Evolutionary conservation across 2,888 invertebrate species (phyloP).

Genomic region (Drosophila pseudotakahashii): DNA sequence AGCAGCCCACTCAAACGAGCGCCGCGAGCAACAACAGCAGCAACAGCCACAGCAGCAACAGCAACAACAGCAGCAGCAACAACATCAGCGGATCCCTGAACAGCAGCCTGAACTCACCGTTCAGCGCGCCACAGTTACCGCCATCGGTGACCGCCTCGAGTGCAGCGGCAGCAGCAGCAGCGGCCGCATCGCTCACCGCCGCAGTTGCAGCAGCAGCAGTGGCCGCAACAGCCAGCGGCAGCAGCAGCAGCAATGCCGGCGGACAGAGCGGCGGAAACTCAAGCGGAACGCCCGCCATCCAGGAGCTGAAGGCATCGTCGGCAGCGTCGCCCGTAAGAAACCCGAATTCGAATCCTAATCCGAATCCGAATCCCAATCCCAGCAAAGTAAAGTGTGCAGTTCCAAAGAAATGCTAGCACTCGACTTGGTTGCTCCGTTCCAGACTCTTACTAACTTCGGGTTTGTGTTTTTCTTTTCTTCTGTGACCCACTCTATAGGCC

Average conservation of each 20-base stretch:
- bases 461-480: not conserved
- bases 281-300: conserved; percentile 82
- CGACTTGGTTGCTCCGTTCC: conserved; percentile 16
- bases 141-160: conserved; percentile 50
- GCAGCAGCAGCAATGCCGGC: conserved; percentile 26
- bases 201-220: conserved; percentile 64
- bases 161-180: conserved; percentile 67
- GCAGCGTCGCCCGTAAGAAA: conserved; percentile 84
- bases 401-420: conserved; percentile 36
- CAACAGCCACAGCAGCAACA: conserved; percentile 42
- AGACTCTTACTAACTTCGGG: not conserved
- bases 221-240: conserved; percentile 36
- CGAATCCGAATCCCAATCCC: conserved; percentile 63
- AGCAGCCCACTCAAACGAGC: conserved; percentile 60
- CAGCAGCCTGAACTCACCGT: conserved; percentile 62
- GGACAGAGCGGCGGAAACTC: conserved; percentile 38
- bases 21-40: conserved; percentile 14
- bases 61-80: conserved; percentile 42
- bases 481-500: conserved; percentile 55
- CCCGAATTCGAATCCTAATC: conserved; percentile 59
- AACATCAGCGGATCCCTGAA: conserved; percentile 40
- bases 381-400: conserved; percentile 81
- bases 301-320: conserved; percentile 84
- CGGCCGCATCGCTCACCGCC: conserved; percentile 63
- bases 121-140: conserved; percentile 68